Evolutionary conservation across 2,888 invertebrate species (phyloP), one percentile per base, ranked within the genome.

Genomic region (Lepidochitona cinerea): DNA sequence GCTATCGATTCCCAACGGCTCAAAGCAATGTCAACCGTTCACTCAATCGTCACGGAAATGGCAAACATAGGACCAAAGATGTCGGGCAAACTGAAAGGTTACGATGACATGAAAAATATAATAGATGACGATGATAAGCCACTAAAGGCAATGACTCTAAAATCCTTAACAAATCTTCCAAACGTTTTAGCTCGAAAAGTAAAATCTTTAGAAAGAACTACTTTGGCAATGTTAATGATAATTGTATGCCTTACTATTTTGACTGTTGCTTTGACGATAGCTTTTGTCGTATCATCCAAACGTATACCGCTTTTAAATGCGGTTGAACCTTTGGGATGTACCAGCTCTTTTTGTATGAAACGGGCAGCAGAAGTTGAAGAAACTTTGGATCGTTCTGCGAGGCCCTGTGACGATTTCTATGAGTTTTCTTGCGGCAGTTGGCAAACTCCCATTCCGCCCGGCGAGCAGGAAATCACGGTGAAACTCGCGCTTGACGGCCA

Each of bases 351-450:
- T 3, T 74, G 74, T 59, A 14, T 74, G 37, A 65, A 74, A 59
- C 53, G 33, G 29, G 68, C 67, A 3, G 53, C 53, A 2, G 23
- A 49, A 29, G 49, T 76, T 35, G 18, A 53, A 23, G 35, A 54
- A 6, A 23, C 36, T 26, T 36, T 79, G 12, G 80, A 83, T 52
- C 23, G 41, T 12, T 72, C 54, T 41, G 59, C 66, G 9, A 74
- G 81, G 65, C 92, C 92, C 9, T 93, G 93, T 84, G 85, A 89
- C 9, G 89, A 92, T 80, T 91, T 93, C 82, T 92, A 92, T 91
- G 85, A 89, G 37, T 92, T 91, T 84, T 90, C 92, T 1, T 93
- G 93, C 81, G 92, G 92, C 6, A 90, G 91, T 32, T 93, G 92
- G 92, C 80, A 92, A 29, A 29, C 64, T 6, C 23, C 68, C 7